A percentile compares a stretch with the other conserved stretches of the same genome.
phyloP scores from a whole-genome alignment of 2,888 invertebrate genomes.

The Mystacides longicornis region DNA sequence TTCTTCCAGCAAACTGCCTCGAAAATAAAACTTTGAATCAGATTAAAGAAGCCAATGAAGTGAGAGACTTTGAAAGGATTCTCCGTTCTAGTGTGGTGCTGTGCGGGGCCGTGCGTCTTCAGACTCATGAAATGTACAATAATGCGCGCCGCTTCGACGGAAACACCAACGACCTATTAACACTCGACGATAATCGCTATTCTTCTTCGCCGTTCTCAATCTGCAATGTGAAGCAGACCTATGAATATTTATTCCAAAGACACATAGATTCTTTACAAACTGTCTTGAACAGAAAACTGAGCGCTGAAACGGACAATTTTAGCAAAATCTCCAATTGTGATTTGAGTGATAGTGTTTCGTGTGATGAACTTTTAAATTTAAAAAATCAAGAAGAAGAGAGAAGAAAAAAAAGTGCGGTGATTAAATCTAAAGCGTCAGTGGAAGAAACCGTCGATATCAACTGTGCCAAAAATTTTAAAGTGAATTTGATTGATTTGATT shows the following conservation, averaged over 20 bases:
- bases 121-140: slow-evolving; percentile 26
- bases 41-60: slow-evolving; percentile 55
- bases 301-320: slow-evolving; percentile 23
- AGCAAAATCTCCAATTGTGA: not conserved
- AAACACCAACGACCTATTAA: slow-evolving; percentile 28
- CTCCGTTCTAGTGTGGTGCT: slow-evolving; percentile 51
- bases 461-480: slow-evolving; percentile 38
- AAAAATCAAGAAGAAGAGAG: not conserved
- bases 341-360: not conserved
- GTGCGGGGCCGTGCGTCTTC: slow-evolving; percentile 35
- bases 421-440: too few species aligned
- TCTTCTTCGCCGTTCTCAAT: slow-evolving; percentile 42
- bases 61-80: slow-evolving; percentile 56
- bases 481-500: slow-evolving; percentile 36
- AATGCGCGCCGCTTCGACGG: slow-evolving; percentile 30
- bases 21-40: slow-evolving; percentile 47
- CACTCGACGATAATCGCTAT: slow-evolving; percentile 28
- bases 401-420: not conserved
- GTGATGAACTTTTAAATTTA: not conserved
- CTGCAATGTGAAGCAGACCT: slow-evolving; percentile 40
- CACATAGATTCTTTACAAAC: slow-evolving; percentile 43
- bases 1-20: slow-evolving; percentile 30
- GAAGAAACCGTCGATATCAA: slow-evolving; percentile 7
- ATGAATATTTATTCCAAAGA: slow-evolving; percentile 41
- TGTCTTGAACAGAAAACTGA: slow-evolving; percentile 37